A percentile compares a stretch with the other conserved stretches of the same genome.
Evolutionary conservation across 2,113 vertebrate genomes (phyloP).

Genomic region (Illadopsis cleaveri): DNA sequence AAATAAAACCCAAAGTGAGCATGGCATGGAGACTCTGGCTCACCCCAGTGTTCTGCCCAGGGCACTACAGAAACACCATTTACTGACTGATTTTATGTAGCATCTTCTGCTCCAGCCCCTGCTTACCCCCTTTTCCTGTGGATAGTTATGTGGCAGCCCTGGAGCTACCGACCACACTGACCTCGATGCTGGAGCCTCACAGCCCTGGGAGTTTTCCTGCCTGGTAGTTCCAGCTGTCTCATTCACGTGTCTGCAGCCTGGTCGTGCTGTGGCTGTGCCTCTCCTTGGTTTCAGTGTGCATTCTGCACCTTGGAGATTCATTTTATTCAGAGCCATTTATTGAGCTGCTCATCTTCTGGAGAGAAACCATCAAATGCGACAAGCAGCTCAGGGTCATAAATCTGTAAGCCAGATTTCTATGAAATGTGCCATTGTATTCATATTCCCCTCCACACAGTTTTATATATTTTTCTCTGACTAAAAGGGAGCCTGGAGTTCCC

Average conservation of each 20-base stretch:
- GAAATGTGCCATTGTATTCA: not conserved
- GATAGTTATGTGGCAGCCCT: not conserved
- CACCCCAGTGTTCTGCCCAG: not conserved
- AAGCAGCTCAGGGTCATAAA: not conserved
- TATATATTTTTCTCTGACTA: not conserved
- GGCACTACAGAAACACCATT: not conserved
- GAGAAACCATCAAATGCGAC: not conserved
- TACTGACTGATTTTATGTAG: not conserved
- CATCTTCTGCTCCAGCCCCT: not conserved
- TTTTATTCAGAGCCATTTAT: not conserved
- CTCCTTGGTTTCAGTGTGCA: not conserved
- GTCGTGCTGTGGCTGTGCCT: not conserved
- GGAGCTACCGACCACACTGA: accelerated
- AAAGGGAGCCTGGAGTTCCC: not conserved
- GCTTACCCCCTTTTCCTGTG: not conserved
- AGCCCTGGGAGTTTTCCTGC: not conserved
- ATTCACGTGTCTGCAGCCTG: not conserved
- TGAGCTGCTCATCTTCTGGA: not conserved
- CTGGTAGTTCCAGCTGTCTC: not conserved
- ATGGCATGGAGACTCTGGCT: not conserved
- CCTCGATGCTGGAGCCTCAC: not conserved
- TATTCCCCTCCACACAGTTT: not conserved
- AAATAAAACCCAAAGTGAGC: not conserved
- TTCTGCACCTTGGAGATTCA: not conserved
- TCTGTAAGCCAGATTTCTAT: not conserved